Conservation (phyloP, 2,113 vertebrate species). For the Ageneiosus marmoratus region DNA sequence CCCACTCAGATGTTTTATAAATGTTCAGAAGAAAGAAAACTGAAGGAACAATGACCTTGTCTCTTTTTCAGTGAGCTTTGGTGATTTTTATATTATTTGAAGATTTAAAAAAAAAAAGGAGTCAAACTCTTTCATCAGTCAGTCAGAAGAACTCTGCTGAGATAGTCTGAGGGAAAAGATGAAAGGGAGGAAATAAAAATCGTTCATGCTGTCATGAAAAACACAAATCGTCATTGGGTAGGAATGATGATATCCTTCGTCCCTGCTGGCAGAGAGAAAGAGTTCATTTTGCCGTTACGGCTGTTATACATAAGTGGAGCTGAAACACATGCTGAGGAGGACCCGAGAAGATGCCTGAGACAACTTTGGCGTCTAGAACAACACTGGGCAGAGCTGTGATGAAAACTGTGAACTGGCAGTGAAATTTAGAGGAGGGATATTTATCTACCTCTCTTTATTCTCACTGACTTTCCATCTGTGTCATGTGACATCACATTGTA, state of each 20-base stretch:
- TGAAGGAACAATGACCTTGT: constrained; percentile 26
- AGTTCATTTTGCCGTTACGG: constrained; percentile 38
- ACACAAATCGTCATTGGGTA: constrained; percentile 1
- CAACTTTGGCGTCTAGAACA: neutral
- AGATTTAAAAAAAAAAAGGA: neutral
- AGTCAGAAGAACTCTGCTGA: neutral
- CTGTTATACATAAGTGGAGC: constrained; percentile 10
- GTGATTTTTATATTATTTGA: constrained; percentile 19
- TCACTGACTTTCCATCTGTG: neutral
- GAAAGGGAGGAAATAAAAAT: constrained; percentile 6
- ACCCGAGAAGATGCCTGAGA: neutral
- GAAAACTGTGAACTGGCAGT: neutral
- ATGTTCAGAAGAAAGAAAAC: constrained; percentile 15
- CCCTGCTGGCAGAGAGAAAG: constrained; percentile 20
- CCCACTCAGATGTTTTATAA: constrained; percentile 33
- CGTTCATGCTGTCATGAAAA: neutral
- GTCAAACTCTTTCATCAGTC: constrained; percentile 34
- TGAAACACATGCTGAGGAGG: neutral
- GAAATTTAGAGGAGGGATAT: neutral
- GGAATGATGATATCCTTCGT: constrained; percentile 18
- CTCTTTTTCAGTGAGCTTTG: constrained; percentile 8
- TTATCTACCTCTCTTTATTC: neutral
- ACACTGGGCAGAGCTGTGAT: neutral
- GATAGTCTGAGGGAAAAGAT: neutral
- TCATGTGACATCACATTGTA: neutral